A percentile compares a stretch with the other conserved stretches of the same genome.
Evolutionary conservation across 2,888 invertebrate species (phyloP).

Genomic region (Meiosimyza platycephala): DNA sequence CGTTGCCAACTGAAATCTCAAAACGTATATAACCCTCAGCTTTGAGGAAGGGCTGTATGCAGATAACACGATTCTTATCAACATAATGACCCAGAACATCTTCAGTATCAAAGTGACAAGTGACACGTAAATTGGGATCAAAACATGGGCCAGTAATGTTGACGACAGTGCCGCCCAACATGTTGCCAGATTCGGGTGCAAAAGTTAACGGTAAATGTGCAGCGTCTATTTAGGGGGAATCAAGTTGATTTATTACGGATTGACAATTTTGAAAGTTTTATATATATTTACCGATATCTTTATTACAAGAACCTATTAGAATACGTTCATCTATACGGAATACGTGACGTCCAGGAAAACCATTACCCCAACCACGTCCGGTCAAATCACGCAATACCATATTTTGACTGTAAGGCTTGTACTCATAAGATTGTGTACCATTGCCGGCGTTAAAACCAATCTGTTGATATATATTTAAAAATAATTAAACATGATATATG

Average conservation of each 20-base stretch:
- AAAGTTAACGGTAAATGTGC: conserved; percentile 85
- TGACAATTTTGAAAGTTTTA: background rate
- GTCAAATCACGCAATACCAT: conserved; percentile 86
- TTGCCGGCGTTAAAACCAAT: conserved; percentile 98
- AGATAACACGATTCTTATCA: conserved; percentile 85
- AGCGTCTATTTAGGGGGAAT: conserved; percentile 71
- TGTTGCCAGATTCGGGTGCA: conserved; percentile 95
- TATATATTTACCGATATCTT: conserved; percentile 78
- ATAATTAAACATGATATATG: too few species aligned
- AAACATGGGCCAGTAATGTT: conserved; percentile 98
- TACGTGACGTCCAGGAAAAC: conserved; percentile 89
- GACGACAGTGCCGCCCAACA: conserved; percentile 96
- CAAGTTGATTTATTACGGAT: background rate
- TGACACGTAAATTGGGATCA: conserved; percentile 78
- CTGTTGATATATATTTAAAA: conserved; percentile 67
- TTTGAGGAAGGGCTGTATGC: conserved; percentile 87
- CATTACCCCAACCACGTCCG: conserved; percentile 87
- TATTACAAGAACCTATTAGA: conserved; percentile 91
- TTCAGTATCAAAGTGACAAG: conserved; percentile 86
- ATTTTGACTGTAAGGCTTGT: conserved; percentile 89
- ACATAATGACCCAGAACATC: conserved; percentile 82
- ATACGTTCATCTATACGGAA: conserved; percentile 96
- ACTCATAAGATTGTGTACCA: conserved; percentile 89
- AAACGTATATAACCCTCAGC: conserved; percentile 91
- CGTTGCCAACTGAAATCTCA: conserved; percentile 85